Conservation (phyloP, 2,888 invertebrate species). For the Nebria brevicollis region DNA sequence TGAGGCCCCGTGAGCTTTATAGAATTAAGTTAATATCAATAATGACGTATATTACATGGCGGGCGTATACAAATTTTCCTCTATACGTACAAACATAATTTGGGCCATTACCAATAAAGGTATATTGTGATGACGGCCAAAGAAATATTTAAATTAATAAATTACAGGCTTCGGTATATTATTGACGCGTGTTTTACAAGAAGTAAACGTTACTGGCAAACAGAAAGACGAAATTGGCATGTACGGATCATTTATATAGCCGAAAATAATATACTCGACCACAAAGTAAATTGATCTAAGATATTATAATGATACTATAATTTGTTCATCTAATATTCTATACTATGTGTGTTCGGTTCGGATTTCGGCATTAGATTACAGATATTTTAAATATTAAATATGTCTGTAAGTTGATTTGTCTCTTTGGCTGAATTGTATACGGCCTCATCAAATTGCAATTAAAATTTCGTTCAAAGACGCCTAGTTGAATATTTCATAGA, state of each 20-base stretch:
- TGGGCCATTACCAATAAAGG: conserved; percentile 44
- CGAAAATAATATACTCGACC: conserved; percentile 40
- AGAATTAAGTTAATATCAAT: conserved; percentile 47
- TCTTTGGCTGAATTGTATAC: not conserved
- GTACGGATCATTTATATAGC: conserved; percentile 44
- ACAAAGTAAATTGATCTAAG: conserved; percentile 44
- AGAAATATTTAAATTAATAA: conserved; percentile 48
- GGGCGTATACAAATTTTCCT: conserved; percentile 42
- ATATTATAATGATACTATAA: conserved; percentile 45
- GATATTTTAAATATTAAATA: not conserved
- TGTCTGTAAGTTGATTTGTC: not conserved
- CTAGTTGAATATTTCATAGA: too few relatives aligned
- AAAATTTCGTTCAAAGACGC: too few relatives aligned
- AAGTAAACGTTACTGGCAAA: conserved; percentile 45
- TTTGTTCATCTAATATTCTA: conserved; percentile 42
- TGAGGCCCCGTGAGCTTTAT: conserved; percentile 13
- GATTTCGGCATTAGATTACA: conserved; percentile 7
- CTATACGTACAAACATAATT: conserved; percentile 44
- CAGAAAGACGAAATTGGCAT: conserved; percentile 45
- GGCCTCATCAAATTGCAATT: not conserved
- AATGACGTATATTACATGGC: conserved; percentile 45
- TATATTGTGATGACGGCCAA: conserved; percentile 43
- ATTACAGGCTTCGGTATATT: conserved; percentile 40
- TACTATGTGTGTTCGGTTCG: conserved; percentile 30
- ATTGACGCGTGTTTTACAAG: conserved; percentile 47